phyloP scores from a whole-genome alignment of 2,888 invertebrate species.

The Lamellibrachia satsuma region DNA sequence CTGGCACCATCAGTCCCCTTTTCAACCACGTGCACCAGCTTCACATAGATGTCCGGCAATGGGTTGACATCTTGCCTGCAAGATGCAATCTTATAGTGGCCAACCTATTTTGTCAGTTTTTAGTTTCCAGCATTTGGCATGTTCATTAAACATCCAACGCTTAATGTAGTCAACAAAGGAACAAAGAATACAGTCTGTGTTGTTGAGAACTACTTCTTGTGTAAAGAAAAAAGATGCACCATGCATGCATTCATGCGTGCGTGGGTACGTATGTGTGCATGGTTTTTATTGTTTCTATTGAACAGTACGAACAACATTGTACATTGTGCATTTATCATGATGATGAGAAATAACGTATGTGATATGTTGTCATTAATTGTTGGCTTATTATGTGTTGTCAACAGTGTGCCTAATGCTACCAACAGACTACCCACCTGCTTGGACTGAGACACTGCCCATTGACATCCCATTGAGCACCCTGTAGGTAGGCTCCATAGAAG shows the following conservation, averaged over 20 bases:
- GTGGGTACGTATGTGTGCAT: neutral
- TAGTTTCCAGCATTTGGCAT: neutral
- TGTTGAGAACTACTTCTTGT: neutral
- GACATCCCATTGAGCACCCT: conserved; percentile 58
- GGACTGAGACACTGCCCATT: conserved; percentile 41
- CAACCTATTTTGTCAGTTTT: neutral
- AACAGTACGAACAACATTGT: neutral
- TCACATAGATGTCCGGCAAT: conserved; percentile 51
- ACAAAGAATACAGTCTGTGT: neutral
- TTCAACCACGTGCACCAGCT: conserved; percentile 47
- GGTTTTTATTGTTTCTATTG: neutral
- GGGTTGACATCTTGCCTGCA: conserved; percentile 47
- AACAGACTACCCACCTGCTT: conserved; percentile 6
- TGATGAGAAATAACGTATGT: too few species aligned
- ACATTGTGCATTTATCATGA: neutral
- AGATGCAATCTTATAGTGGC: neutral
- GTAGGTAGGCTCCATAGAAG: conserved; percentile 51
- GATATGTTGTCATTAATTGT: neutral
- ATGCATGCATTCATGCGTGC: neutral
- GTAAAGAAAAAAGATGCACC: neutral
- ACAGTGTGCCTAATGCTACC: neutral
- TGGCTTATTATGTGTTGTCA: neutral
- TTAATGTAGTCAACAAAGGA: too few species aligned
- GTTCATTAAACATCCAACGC: neutral
- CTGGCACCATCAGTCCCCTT: conserved; percentile 24